Evolutionary conservation across 2,797 vertebrate genomes (phyloP).

Genomic region (Parauchenoglanis ngamensis): DNA sequence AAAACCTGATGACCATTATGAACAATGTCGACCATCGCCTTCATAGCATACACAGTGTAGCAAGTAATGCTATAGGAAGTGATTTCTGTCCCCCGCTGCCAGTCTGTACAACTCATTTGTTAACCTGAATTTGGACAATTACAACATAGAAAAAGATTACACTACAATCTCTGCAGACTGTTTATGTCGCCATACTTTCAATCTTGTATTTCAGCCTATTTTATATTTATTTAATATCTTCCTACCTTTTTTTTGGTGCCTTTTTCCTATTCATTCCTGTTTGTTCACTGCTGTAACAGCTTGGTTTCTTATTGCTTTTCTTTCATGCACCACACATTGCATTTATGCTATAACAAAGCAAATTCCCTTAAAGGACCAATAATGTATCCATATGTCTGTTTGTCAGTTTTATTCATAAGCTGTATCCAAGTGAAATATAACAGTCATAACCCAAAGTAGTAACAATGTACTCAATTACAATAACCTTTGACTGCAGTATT

Average conservation of each 20-base stretch:
- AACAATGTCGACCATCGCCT: not conserved
- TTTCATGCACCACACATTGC: not conserved
- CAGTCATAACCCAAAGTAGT: not conserved
- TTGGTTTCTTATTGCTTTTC: not conserved
- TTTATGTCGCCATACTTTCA: not conserved
- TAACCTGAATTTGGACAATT: not conserved
- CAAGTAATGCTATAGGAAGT: not conserved
- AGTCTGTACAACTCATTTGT: not conserved
- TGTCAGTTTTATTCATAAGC: not conserved
- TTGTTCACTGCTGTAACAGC: not conserved
- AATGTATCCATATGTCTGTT: not conserved
- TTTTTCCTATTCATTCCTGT: no score
- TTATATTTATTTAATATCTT: not conserved
- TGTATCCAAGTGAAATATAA: not conserved
- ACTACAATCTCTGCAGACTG: not conserved
- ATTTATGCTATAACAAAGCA: not conserved
- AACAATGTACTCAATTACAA: not conserved
- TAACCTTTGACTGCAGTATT: not conserved
- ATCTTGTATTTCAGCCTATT: not conserved
- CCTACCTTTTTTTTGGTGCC: not conserved
- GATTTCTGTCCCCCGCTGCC: not conserved
- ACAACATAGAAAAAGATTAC: not conserved
- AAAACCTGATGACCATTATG: not conserved
- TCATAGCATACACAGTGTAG: not conserved
- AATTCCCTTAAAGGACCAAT: not conserved